Evolutionary conservation across 2,888 invertebrate species (phyloP).

Genomic region (Mamestra brassicae): DNA sequence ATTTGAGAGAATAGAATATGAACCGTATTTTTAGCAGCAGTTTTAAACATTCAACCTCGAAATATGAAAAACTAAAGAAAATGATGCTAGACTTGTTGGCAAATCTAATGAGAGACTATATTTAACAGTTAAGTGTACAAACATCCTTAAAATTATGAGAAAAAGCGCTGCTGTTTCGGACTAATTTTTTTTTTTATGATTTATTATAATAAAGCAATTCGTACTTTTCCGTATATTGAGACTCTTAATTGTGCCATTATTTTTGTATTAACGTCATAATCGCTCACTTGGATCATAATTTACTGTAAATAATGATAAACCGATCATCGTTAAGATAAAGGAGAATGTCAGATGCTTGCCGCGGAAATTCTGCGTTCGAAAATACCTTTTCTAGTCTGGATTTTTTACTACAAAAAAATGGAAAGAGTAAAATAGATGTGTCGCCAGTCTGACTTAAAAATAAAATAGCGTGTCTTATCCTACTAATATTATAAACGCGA

Average conservation of each 20-base stretch:
- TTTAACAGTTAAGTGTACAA: not conserved
- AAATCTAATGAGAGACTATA: not conserved
- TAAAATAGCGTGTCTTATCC: not conserved
- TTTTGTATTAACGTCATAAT: constrained; percentile 53
- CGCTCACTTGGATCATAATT: constrained; percentile 40
- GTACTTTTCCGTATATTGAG: constrained; percentile 56
- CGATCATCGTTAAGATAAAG: constrained; percentile 62
- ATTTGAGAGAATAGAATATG: not conserved
- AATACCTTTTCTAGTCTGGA: not conserved
- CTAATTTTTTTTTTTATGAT: constrained; percentile 61
- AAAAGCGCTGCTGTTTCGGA: constrained; percentile 20
- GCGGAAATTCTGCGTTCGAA: constrained; percentile 1
- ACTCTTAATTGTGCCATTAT: constrained; percentile 46
- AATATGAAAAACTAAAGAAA: not conserved
- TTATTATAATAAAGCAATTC: constrained; percentile 56
- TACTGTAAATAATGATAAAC: constrained; percentile 55
- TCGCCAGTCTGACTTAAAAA: not conserved
- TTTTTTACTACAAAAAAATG: constrained; percentile 7
- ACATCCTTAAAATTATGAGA: constrained; percentile 26
- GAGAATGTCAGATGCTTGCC: constrained; percentile 51
- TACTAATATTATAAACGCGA: too few relatives aligned
- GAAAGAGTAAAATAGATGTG: not conserved
- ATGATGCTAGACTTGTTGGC: accelerated
- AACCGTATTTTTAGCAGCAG: not conserved
- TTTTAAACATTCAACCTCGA: not conserved